These are phyloP conservation scores for Zelleria hepariella DNA, from an alignment of 2,888 invertebrate species.

Conservation along the genomic window DNA sequence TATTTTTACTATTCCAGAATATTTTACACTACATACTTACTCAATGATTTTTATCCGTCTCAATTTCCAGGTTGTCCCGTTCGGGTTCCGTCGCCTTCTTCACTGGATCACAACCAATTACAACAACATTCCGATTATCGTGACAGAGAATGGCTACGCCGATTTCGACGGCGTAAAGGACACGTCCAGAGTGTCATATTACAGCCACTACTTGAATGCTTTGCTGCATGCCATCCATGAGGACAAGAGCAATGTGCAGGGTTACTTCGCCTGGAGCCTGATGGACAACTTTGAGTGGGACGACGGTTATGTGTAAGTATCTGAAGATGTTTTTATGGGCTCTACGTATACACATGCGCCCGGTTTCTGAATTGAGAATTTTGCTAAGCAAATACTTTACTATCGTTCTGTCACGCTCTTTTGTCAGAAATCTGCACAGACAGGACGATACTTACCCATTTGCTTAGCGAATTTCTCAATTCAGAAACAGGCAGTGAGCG, in stretches of 20 bases:
- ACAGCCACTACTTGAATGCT: conserved; percentile 64
- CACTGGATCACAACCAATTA: conserved; percentile 68
- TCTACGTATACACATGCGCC: too few species aligned
- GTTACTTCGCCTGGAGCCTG: conserved; percentile 85
- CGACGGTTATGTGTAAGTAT: conserved; percentile 80
- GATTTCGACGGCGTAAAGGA: conserved; percentile 68
- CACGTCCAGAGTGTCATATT: conserved; percentile 70
- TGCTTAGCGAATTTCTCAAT: too few species aligned
- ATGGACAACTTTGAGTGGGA: conserved; percentile 91
- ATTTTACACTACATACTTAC: too few species aligned
- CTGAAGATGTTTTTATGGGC: too few species aligned
- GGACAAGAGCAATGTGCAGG: conserved; percentile 75
- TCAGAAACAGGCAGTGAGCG: too few species aligned
- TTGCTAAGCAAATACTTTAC: too few species aligned
- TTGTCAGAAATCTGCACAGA: too few species aligned
- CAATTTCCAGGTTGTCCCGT: conserved; percentile 63
- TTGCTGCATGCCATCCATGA: conserved; percentile 65
- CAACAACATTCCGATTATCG: conserved; percentile 64
- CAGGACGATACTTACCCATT: too few species aligned
- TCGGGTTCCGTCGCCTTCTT: conserved; percentile 70
- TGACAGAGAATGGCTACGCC: conserved; percentile 71
- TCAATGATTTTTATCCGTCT: too few species aligned
- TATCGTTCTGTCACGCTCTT: too few species aligned
- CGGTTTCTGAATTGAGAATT: too few species aligned
- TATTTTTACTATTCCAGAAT: neutral